Base-by-base conservation (phyloP, 2,797 vertebrate species). In the Hybognathus amarus region DNA sequence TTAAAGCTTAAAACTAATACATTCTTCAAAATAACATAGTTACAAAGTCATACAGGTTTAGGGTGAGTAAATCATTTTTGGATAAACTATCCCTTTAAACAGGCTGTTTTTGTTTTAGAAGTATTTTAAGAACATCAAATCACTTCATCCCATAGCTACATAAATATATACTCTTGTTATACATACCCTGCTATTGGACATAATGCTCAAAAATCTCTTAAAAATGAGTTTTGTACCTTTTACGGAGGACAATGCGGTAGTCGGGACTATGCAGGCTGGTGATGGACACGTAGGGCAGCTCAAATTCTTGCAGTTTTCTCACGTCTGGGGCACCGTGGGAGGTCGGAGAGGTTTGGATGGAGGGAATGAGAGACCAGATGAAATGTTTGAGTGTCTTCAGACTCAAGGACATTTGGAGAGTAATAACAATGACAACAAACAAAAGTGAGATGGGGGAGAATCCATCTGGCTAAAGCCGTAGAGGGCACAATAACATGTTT, bases 281-380 rank as follows among this genome's bases (percentile, higher is more conserved):
- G 82, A 99, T 97, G 0, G 98, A 99, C 36, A 99, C 97, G 0
- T 97, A 99, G 0, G 98, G 98, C 93, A 99, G 93, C 93, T 99
- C 98, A 64, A 99, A 99, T 88, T 99, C 98, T 93, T 99, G 98
- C 91, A 99, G 95, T 92, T 98, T 99, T 90, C 98, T 93, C 84
- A 99, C 96, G 40, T 98, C 98, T 99, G 88, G 20, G 6, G 50
- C 52, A 71, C 40, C 42, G 69, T 15, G 74, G 79, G 70, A 84
- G 79, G 69, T n/a, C 38, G n/a, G 68, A 79, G 54, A 81, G 66
- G 61, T 54, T 78, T 63, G 47, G 67, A 82, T 7, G 0, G 45
- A 82, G 66, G 90, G 10, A 84, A 33, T 83, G 64, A 85, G 64
- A 89, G 27, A 85, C 45, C 82, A 87, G 27, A 73, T 54, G 82